phyloP scores from a whole-genome alignment of 2,797 vertebrate genomes.

The Pseudochirops corinnae region DNA sequence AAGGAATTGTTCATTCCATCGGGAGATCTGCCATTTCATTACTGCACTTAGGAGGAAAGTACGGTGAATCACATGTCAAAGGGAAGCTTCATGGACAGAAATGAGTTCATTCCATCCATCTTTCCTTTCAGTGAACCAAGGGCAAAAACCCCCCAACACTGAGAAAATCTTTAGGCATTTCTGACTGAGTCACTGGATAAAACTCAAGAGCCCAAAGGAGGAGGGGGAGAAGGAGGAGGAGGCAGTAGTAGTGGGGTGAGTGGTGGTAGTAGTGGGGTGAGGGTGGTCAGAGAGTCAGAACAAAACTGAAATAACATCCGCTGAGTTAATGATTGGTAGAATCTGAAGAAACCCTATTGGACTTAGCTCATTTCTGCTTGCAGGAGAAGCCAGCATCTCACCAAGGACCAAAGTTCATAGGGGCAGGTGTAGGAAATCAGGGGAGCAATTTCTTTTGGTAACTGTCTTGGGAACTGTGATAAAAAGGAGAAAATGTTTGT shows the following conservation, averaged over 20 bases:
- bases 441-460: slow-evolving; percentile 60
- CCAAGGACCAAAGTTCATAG: slow-evolving; percentile 78
- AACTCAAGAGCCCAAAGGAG: slow-evolving; percentile 25
- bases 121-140: not conserved
- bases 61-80: not conserved
- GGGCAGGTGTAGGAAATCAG: slow-evolving; percentile 56
- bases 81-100: not conserved
- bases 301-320: slow-evolving; percentile 76
- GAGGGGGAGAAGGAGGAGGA: slow-evolving; percentile 17
- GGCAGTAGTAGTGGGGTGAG: no score
- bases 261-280: not conserved
- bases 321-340: slow-evolving; percentile 81
- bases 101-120: slow-evolving; percentile 49
- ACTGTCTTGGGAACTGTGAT: slow-evolving; percentile 19
- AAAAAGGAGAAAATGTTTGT: slow-evolving; percentile 1
- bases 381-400: slow-evolving; percentile 76
- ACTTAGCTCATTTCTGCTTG: slow-evolving; percentile 72
- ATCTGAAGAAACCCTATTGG: slow-evolving; percentile 70
- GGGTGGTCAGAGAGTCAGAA: slow-evolving; percentile 48
- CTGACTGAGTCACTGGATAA: not conserved
- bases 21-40: not conserved
- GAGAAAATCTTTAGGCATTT: slow-evolving; percentile 6
- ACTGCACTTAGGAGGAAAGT: not conserved
- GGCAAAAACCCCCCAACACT: not conserved
- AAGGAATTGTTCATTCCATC: not conserved